Evolutionary conservation across 2,797 vertebrate species (phyloP).

Genomic region (Platyrinchus mystaceus): DNA sequence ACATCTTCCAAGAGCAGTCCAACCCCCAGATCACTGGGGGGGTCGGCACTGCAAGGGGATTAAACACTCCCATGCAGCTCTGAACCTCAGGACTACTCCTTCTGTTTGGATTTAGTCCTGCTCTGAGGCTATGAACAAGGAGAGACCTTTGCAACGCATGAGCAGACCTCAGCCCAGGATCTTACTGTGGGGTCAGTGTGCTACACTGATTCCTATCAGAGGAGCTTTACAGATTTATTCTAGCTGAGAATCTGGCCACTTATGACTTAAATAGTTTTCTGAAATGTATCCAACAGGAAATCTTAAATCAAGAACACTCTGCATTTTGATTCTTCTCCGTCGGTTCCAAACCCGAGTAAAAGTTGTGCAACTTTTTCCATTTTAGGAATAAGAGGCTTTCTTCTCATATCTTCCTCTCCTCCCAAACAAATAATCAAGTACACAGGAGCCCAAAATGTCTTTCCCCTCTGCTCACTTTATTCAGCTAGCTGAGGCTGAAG

Average conservation of each 20-base stretch:
- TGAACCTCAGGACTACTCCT: not conserved
- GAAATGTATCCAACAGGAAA: constrained; percentile 56
- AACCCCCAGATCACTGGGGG: not conserved
- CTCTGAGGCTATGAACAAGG: not conserved
- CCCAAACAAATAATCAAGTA: constrained; percentile 58
- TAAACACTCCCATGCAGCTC: not conserved
- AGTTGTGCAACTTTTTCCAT: constrained; percentile 55
- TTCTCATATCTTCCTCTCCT: constrained; percentile 36
- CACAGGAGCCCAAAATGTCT: constrained; percentile 41
- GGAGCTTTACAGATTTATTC: constrained; percentile 8
- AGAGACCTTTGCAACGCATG: not conserved
- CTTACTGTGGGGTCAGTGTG: not conserved
- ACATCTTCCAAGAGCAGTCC: not conserved
- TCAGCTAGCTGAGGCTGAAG: not conserved
- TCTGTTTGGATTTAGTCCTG: not conserved
- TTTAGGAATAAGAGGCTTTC: constrained; percentile 56
- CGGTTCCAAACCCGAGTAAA: constrained; percentile 10
- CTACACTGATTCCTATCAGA: not conserved
- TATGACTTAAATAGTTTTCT: constrained; percentile 42
- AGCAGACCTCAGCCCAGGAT: not conserved
- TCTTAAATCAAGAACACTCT: constrained; percentile 66
- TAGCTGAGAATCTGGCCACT: constrained; percentile 48
- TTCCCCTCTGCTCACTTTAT: not conserved
- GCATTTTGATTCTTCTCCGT: constrained; percentile 41
- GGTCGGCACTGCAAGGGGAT: rapidly evolving